phyloP scores from a whole-genome alignment of 2,113 vertebrate species.

The Pseudorectes ferrugineus region DNA sequence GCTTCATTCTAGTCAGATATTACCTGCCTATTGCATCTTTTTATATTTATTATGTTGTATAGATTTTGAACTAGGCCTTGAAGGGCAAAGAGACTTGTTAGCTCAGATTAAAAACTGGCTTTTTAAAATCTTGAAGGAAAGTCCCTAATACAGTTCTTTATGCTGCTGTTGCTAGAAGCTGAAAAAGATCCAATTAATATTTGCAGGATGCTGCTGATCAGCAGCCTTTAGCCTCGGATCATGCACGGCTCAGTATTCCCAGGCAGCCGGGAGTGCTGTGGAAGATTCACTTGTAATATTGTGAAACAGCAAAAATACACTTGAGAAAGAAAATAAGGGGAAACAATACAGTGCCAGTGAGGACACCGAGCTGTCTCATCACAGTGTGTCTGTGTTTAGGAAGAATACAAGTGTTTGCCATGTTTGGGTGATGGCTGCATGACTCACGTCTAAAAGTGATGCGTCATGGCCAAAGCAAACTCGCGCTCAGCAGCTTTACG shows the following conservation, averaged over 20 bases:
- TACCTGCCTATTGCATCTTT: constrained; percentile 1
- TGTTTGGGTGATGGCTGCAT: constrained; percentile 29
- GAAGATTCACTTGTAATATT: background rate
- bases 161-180: background rate
- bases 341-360: background rate
- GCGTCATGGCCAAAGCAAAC: background rate
- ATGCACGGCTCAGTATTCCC: fast-evolving
- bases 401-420: background rate
- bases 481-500: fast-evolving
- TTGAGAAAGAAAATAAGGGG: background rate
- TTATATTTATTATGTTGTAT: background rate
- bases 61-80: constrained; percentile 26
- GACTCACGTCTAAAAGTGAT: background rate
- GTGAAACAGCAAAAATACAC: background rate
- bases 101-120: background rate
- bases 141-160: background rate
- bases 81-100: constrained; percentile 25
- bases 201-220: background rate
- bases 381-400: background rate
- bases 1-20: background rate
- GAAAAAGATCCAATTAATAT: constrained; percentile 12
- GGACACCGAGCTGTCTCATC: background rate
- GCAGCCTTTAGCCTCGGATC: background rate
- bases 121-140: background rate
- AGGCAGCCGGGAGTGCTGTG: fast-evolving